Conservation (phyloP, 2,888 invertebrate species). For the Tortrix viridana region DNA sequence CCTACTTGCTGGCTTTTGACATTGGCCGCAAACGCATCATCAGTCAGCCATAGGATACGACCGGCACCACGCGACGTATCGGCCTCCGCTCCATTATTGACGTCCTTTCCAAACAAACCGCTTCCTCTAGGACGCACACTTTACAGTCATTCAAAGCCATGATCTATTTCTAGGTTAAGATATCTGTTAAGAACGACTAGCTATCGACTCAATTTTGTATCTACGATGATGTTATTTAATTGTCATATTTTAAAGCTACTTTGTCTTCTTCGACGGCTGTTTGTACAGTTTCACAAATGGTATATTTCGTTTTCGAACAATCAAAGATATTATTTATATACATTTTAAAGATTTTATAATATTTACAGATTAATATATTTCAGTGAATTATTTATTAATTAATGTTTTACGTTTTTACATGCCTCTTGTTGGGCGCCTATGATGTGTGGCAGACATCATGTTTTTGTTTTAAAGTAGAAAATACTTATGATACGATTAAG, state of each 20-base stretch:
- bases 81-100: slow-evolving; percentile 75
- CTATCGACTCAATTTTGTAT: slow-evolving; percentile 74
- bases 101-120: slow-evolving; percentile 68
- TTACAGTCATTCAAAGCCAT: slow-evolving; percentile 79
- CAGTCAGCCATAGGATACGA: slow-evolving; percentile 79
- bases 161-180: slow-evolving; percentile 75
- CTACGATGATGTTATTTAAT: slow-evolving; percentile 69
- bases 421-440: slow-evolving; percentile 60
- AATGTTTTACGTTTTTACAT: slow-evolving; percentile 59
- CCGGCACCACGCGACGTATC: slow-evolving; percentile 76
- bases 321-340: slow-evolving; percentile 71
- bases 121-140: slow-evolving; percentile 57
- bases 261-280: slow-evolving; percentile 63
- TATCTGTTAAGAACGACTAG: slow-evolving; percentile 73
- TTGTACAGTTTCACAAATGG: slow-evolving; percentile 75
- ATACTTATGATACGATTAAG: slow-evolving; percentile 61
- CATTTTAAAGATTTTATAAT: slow-evolving; percentile 65
- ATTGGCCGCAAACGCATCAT: slow-evolving; percentile 75
- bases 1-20: slow-evolving; percentile 85
- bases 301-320: slow-evolving; percentile 74
- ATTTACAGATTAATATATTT: slow-evolving; percentile 69
- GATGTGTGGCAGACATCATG: slow-evolving; percentile 63
- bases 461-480: slow-evolving; percentile 60
- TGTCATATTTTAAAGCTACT: slow-evolving; percentile 58
- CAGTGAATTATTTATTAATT: slow-evolving; percentile 69